Evolutionary conservation across 2,888 invertebrate species (phyloP), one percentile per base, ranked within the genome.

Genomic region (Scaeva pyrastri): DNA sequence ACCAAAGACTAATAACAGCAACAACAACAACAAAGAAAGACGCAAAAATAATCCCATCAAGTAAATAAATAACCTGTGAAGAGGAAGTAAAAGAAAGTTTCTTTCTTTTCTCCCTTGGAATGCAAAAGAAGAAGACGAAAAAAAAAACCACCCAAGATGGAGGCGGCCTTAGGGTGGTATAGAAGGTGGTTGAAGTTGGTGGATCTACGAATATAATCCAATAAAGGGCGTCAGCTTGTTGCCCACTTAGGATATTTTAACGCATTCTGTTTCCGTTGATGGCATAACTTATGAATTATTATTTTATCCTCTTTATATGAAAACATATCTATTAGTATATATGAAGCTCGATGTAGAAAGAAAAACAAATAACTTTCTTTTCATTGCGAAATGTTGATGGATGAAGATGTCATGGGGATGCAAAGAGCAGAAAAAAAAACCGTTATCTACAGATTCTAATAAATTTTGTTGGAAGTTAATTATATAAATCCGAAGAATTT

Each of bases 241-340:
- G 90, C 90, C 92, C 92, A 92, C 92, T 92, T 92, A 92, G 91
- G 89, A 89, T 89, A 89, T 88, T 89, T 89, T 89, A 89, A 89
- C 90, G 89, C 89, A 89, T 89, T 89, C 89, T 89, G 89, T 88
- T 88, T 90, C 89, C 92, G 90, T 90, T 91, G 90, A 91, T 91
- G 89, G 91, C 91, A 92, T 91, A 91, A 90, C 91, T 91, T 91
- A 91, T 91, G 91, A 91, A 91, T 91, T 91, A 91, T 91, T 86
- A 82, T 77, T 81, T 76, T 23, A 58, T 80, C 58, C 85, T 39
- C 50, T 23, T 41, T 36, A 10, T 26, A 48, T 26, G 12, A 48
- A 72, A 72, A 62, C 77, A 43, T 64, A 71, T 81, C 60, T 45
- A 45, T 64, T 56, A 60, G 31, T 7, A 31, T 2, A 7, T 31